These are phyloP conservation scores for Lasiurus cinereus DNA, from an alignment of 2,113 vertebrate genomes.

Conservation along the genomic window DNA sequence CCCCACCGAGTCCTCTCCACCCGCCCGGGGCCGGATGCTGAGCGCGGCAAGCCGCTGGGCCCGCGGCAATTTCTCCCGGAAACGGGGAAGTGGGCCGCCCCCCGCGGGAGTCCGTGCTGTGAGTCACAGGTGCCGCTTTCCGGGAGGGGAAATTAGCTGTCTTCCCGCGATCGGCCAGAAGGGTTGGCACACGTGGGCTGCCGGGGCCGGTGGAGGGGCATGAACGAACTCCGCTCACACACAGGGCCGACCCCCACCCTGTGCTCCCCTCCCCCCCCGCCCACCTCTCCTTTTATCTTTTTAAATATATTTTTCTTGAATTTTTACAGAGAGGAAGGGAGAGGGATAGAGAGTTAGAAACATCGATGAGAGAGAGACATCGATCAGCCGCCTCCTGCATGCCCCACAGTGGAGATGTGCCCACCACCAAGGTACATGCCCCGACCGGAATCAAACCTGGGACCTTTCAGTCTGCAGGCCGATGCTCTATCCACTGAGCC, in stretches of 20 bases:
- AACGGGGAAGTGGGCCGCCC: background rate
- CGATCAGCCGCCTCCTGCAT: too few relatives aligned
- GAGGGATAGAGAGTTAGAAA: too few relatives aligned
- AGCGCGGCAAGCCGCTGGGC: background rate
- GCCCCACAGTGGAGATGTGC: too few relatives aligned
- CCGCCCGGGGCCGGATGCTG: background rate
- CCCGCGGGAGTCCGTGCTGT: background rate
- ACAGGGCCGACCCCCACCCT: accelerated
- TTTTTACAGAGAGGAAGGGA: too few relatives aligned
- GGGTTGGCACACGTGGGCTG: background rate
- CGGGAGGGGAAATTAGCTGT: background rate
- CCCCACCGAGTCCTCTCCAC: background rate
- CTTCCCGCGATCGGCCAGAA: background rate
- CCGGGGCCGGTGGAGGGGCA: background rate
- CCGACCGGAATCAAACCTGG: too few relatives aligned
- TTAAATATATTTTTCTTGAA: too few relatives aligned
- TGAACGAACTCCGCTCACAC: accelerated
- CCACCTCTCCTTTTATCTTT: background rate
- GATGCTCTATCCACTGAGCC: too few relatives aligned
- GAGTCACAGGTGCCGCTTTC: background rate
- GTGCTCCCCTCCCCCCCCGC: background rate
- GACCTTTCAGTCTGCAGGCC: too few relatives aligned
- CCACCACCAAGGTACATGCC: too few relatives aligned
- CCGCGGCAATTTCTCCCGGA: background rate
- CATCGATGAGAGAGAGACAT: too few relatives aligned